These are phyloP conservation scores for Chrysocyon brachyurus DNA, from an alignment of 2,797 vertebrate genomes.

Conservation along the genomic window DNA sequence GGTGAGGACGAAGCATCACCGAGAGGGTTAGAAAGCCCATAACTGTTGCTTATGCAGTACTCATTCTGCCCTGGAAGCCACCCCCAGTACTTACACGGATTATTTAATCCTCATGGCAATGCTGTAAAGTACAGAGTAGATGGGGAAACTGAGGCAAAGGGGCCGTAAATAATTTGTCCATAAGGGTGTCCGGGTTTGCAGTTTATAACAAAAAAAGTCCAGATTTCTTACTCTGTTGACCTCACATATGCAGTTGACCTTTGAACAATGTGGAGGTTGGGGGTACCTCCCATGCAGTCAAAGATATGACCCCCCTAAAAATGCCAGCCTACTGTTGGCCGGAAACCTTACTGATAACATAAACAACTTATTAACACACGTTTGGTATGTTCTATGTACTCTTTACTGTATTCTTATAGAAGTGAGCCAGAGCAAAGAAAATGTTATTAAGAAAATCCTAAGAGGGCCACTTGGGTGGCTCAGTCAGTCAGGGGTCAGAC, in stretches of 20 bases:
- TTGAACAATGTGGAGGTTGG: background rate
- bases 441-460: background rate
- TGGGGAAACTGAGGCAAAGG: background rate
- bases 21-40: background rate
- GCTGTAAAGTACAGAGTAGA: background rate
- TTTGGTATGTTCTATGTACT: background rate
- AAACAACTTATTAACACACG: background rate
- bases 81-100: background rate
- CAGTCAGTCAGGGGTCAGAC: background rate
- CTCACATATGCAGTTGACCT: background rate
- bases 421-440: background rate
- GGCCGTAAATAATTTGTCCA: background rate
- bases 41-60: fast-evolving
- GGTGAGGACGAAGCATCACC: background rate
- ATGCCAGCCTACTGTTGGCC: background rate
- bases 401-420: background rate
- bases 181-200: background rate
- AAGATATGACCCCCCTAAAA: background rate
- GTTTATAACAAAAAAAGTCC: background rate
- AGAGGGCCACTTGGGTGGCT: background rate
- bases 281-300: too few species aligned
- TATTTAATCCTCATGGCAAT: background rate
- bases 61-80: background rate
- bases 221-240: background rate
- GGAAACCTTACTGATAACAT: background rate